Evolutionary conservation across 1,140 invertebrate species (phyloP).

Genomic region (Zophobas atratus): DNA sequence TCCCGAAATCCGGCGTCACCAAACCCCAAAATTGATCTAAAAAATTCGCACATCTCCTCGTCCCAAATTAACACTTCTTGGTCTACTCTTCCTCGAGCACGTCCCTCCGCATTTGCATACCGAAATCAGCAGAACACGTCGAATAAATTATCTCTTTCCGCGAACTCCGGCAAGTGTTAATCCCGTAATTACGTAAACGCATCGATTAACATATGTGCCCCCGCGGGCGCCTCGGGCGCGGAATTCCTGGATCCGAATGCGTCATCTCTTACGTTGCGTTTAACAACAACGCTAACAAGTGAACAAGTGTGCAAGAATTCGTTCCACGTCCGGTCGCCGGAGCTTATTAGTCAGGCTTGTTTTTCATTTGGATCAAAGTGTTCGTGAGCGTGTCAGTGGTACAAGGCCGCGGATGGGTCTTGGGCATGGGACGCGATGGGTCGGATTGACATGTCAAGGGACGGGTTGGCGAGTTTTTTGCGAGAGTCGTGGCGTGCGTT

Average conservation of each 20-base stretch:
- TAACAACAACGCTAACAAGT: background rate
- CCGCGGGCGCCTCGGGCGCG: background rate
- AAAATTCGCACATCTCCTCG: too few species aligned
- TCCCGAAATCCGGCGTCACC: too few species aligned
- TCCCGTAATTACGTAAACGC: background rate
- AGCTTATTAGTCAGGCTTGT: background rate
- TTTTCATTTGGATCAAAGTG: background rate
- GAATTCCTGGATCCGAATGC: conserved; percentile 5
- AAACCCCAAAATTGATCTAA: too few species aligned
- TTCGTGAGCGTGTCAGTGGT: background rate
- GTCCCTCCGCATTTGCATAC: too few species aligned
- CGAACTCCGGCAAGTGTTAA: background rate
- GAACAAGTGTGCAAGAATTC: conserved; percentile 12
- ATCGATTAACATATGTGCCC: conserved; percentile 17
- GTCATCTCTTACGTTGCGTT: conserved; percentile 1
- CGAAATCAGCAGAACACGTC: background rate
- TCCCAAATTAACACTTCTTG: too few species aligned
- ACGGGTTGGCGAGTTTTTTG: background rate
- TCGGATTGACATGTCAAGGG: background rate
- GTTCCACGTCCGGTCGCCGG: conserved; percentile 11
- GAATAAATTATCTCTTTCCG: background rate
- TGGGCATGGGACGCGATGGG: background rate
- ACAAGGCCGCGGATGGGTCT: background rate
- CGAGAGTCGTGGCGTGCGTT: background rate
- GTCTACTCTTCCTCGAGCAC: too few species aligned